A percentile compares a stretch with the other conserved stretches of the same genome.
Evolutionary conservation across 2,888 invertebrate genomes (phyloP).

Genomic region (Thecophora atra): DNA sequence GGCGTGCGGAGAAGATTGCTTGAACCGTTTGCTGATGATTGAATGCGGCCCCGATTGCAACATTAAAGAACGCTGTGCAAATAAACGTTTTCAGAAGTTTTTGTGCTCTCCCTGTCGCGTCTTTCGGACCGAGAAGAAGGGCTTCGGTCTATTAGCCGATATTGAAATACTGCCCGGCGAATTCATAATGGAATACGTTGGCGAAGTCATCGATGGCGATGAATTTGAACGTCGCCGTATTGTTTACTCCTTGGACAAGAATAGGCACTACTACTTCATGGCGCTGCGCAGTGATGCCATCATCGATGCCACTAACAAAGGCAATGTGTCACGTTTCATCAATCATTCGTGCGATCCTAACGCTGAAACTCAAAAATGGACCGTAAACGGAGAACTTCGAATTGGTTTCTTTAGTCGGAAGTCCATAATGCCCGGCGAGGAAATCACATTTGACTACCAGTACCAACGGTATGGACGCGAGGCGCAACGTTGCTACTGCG

Average conservation of each 20-base stretch:
- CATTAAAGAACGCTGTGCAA: slow-evolving; percentile 90
- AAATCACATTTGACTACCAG: slow-evolving; percentile 98
- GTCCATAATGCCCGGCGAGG: slow-evolving; percentile 85
- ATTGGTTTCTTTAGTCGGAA: slow-evolving; percentile 96
- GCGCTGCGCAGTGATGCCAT: slow-evolving; percentile 90
- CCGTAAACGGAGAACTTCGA: slow-evolving; percentile 89
- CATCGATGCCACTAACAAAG: slow-evolving; percentile 96
- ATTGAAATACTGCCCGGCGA: slow-evolving; percentile 70
- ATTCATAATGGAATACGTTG: slow-evolving; percentile 98
- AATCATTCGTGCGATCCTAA: slow-evolving; percentile 99
- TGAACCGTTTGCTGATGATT: slow-evolving; percentile 97
- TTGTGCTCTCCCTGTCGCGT: slow-evolving; percentile 86
- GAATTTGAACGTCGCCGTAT: slow-evolving; percentile 90
- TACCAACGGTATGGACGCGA: slow-evolving; percentile 97
- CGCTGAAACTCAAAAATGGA: slow-evolving; percentile 98
- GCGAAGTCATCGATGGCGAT: slow-evolving; percentile 92
- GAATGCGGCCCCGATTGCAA: slow-evolving; percentile 95
- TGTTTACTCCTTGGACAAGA: slow-evolving; percentile 88
- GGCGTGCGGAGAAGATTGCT: slow-evolving; percentile 95
- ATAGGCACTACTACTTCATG: slow-evolving; percentile 97
- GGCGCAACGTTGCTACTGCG: slow-evolving; percentile 96
- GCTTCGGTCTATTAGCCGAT: slow-evolving; percentile 82
- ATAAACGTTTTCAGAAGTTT: slow-evolving; percentile 90
- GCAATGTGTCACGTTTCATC: slow-evolving; percentile 96
- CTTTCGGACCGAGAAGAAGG: slow-evolving; percentile 93